Conservation (phyloP, 2,113 vertebrate species). For the Okapia johnstoni region DNA sequence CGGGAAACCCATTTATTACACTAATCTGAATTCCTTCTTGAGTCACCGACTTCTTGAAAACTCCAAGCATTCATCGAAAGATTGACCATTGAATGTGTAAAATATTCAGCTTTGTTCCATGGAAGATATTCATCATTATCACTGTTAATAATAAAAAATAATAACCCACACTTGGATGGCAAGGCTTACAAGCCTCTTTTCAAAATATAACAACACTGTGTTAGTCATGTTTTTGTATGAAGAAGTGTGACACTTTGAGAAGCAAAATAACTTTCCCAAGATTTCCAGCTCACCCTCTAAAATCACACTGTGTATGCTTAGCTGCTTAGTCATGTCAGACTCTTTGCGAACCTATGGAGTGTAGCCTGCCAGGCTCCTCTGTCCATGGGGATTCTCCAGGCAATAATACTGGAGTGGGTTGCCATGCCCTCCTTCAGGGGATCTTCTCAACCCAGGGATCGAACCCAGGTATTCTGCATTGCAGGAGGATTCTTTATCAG, state of each 20-base stretch:
- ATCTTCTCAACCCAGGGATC: not conserved
- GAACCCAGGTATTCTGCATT: not conserved
- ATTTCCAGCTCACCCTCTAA: not conserved
- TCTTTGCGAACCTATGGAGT: not conserved
- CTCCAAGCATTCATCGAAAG: not conserved
- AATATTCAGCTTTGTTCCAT: not conserved
- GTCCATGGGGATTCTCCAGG: not conserved
- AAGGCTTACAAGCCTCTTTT: not conserved
- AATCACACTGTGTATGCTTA: not conserved
- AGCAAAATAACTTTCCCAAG: not conserved
- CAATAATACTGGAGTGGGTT: not conserved
- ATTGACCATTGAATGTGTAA: not conserved
- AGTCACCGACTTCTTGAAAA: not conserved
- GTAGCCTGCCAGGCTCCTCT: not conserved
- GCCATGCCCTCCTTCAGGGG: not conserved
- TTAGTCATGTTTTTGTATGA: not conserved
- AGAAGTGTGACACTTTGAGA: not conserved
- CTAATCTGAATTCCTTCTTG: not conserved
- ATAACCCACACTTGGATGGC: not conserved
- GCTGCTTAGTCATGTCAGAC: not conserved
- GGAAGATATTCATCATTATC: not conserved
- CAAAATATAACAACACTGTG: not conserved
- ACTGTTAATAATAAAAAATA: not conserved
- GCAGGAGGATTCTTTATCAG: not conserved
- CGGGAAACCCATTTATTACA: not conserved